Conservation (phyloP, 2,113 vertebrate genomes). For the Ptyas mucosa region DNA sequence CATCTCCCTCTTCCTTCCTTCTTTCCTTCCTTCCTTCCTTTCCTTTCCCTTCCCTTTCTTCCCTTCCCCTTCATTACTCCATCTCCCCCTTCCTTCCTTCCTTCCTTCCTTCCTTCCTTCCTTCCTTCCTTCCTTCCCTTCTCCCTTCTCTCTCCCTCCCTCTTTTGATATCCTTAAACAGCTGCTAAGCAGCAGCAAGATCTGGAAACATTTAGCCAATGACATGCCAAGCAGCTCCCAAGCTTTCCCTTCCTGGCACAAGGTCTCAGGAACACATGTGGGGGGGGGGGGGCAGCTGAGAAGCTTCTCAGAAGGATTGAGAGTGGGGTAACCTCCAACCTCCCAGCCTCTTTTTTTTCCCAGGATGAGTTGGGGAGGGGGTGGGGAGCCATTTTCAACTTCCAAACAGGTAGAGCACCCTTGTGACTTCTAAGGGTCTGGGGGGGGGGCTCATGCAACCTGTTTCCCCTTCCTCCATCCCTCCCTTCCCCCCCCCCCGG, state of each 20-base stretch:
- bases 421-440: not conserved
- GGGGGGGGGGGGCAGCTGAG: not conserved
- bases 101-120: too few relatives aligned
- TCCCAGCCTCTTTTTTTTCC: rapidly evolving
- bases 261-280: not conserved
- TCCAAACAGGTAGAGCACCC: too few relatives aligned
- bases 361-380: not conserved
- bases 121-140: too few relatives aligned
- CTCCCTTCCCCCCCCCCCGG: too few relatives aligned
- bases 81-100: too few relatives aligned
- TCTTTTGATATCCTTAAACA: not conserved
- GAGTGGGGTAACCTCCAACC: not conserved
- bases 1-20: too few relatives aligned
- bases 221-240: not conserved
- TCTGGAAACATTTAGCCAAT: constrained; percentile 23
- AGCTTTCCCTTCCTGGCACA: constrained; percentile 34
- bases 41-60: too few relatives aligned
- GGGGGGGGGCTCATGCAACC: not conserved
- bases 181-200: constrained; percentile 18
- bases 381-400: not conserved
- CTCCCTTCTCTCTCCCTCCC: too few relatives aligned
- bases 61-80: not conserved
- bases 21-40: too few relatives aligned
- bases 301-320: not conserved
- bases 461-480: not conserved